Evolutionary conservation across 2,888 invertebrate genomes (phyloP), one percentile per base, ranked within the genome.

Genomic region (Monopis laevigella): DNA sequence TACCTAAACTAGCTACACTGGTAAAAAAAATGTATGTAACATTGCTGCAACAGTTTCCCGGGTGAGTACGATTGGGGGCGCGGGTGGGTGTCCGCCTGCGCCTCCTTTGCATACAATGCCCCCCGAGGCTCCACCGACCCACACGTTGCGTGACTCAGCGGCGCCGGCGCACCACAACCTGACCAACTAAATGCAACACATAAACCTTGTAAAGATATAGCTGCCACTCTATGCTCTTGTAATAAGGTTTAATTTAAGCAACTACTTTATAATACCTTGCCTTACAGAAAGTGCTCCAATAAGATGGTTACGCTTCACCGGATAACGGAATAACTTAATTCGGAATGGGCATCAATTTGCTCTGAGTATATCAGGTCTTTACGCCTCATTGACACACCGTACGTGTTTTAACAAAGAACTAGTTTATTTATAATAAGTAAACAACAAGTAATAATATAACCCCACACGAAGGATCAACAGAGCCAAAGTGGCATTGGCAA

Each of bases 31-130:
- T n/a, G n/a, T n/a, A n/a, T n/a, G n/a, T n/a, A n/a, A n/a, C n/a
- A n/a, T n/a, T n/a, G n/a, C n/a, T n/a, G n/a, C n/a, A n/a, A n/a
- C n/a, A n/a, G n/a, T n/a, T 7, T 32, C n/a, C 32, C 32, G 16
- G 17, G 17, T 36, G 36, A 21, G 12, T 13, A 10, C 21, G 11
- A 43, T 51, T 54, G 46, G 48, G 55, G 53, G 57, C 58, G 59
- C 60, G 57, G 56, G 70, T 59, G 66, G 62, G 65, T 65, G 68
- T 56, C 63, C 67, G 70, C 69, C 68, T 62, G 62, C 64, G 63
- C 67, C 75, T 75, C 56, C 69, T 80, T 80, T 72, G 62, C 77
- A 78, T 77, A 80, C 77, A 78, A 59, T 63, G 58, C 62, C 58
- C 63, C 63, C 56, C 30, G 78, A 77, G 55, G 77, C 77, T 77